phyloP scores from a whole-genome alignment of 2,113 vertebrate genomes.

The Ceyx melanurus region DNA sequence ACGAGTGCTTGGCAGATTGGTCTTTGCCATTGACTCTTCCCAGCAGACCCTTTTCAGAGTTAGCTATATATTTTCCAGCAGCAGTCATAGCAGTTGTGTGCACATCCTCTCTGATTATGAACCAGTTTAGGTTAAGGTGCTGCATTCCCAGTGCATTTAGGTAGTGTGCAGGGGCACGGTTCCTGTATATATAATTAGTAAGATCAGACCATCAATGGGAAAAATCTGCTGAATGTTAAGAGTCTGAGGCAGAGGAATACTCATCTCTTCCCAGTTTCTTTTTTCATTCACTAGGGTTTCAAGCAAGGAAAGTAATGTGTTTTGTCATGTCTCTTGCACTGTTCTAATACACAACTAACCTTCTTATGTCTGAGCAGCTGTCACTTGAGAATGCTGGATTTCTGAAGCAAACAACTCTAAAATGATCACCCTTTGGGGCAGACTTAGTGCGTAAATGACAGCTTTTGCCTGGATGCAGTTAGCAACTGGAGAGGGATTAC shows the following conservation, averaged over 20 bases:
- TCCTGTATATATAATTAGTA: neutral
- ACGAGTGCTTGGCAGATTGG: neutral
- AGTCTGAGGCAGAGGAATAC: neutral
- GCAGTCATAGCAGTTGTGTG: neutral
- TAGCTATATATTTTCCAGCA: neutral
- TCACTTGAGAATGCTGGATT: neutral
- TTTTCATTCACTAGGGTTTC: neutral
- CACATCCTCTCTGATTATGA: neutral
- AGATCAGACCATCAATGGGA: neutral
- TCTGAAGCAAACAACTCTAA: neutral
- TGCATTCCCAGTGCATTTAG: neutral
- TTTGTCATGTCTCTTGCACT: conserved; percentile 8
- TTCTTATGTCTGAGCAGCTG: neutral
- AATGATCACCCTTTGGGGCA: neutral
- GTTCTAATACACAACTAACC: neutral
- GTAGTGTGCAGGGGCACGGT: neutral
- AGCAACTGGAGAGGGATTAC: neutral
- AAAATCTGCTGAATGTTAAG: neutral
- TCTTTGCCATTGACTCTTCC: conserved; percentile 1
- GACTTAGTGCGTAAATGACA: neutral
- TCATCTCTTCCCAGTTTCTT: neutral
- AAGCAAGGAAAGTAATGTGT: neutral
- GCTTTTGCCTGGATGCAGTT: neutral
- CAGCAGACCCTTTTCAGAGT: conserved; percentile 42
- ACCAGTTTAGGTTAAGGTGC: neutral